phyloP scores from a whole-genome alignment of 2,797 vertebrate genomes.

The Pteronotus mesoamericanus region DNA sequence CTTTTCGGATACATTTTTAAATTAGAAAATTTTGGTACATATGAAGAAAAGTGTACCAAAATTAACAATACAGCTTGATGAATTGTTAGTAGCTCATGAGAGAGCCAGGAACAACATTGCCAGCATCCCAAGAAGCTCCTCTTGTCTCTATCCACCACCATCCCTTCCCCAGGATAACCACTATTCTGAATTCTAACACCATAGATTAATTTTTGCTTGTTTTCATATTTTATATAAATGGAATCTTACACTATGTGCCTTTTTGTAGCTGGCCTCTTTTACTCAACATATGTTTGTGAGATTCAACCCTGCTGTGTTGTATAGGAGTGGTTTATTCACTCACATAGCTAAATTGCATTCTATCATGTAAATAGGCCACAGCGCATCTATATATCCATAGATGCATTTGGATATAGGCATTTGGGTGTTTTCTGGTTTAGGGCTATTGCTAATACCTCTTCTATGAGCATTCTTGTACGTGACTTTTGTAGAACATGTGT shows the following conservation, averaged over 20 bases:
- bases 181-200: background rate
- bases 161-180: background rate
- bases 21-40: background rate
- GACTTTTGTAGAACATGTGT: background rate
- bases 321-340: background rate
- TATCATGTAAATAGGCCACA: background rate
- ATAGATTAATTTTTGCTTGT: background rate
- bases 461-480: background rate
- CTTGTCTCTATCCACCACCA: background rate
- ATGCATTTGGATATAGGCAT: background rate
- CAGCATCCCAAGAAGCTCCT: background rate
- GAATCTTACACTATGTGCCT: background rate
- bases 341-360: background rate
- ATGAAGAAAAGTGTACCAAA: background rate
- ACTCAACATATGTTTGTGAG: background rate
- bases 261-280: background rate
- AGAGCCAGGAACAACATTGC: background rate
- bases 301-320: background rate
- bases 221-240: background rate
- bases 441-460: background rate
- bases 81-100: background rate
- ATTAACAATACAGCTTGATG: background rate
- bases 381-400: background rate
- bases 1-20: background rate
- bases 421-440: slow-evolving; percentile 15